phyloP scores from a whole-genome alignment of 2,113 vertebrate species.

The Oxyruncus cristatus region DNA sequence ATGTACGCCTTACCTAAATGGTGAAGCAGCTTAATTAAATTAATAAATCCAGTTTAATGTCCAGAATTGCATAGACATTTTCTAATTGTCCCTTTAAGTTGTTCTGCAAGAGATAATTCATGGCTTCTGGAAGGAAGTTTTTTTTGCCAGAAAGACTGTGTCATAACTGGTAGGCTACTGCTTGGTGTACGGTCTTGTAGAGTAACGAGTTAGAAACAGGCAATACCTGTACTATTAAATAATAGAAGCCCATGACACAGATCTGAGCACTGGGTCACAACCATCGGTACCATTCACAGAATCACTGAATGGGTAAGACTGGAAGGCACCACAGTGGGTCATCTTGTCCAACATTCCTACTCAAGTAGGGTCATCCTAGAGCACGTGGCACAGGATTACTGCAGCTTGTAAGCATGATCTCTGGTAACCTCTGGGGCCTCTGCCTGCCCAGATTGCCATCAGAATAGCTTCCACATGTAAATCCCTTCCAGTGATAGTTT shows the following conservation, averaged over 20 bases:
- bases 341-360: neutral
- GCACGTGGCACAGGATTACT: neutral
- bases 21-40: neutral
- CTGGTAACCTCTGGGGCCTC: neutral
- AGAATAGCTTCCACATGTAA: neutral
- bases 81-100: neutral
- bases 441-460: neutral
- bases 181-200: neutral
- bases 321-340: neutral
- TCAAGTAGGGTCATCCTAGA: neutral
- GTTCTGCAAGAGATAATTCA: neutral
- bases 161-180: neutral
- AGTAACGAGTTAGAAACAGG: neutral
- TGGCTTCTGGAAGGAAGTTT: neutral
- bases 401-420: neutral
- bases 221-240: neutral
- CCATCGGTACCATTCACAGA: neutral
- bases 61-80: neutral
- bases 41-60: neutral
- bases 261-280: neutral
- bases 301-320: neutral
- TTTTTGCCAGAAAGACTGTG: neutral
- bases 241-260: neutral
- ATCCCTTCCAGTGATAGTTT: neutral
- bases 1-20: neutral